These are phyloP conservation scores for Agrotis segetum DNA, from an alignment of 2,888 invertebrate species.

Conservation along the genomic window DNA sequence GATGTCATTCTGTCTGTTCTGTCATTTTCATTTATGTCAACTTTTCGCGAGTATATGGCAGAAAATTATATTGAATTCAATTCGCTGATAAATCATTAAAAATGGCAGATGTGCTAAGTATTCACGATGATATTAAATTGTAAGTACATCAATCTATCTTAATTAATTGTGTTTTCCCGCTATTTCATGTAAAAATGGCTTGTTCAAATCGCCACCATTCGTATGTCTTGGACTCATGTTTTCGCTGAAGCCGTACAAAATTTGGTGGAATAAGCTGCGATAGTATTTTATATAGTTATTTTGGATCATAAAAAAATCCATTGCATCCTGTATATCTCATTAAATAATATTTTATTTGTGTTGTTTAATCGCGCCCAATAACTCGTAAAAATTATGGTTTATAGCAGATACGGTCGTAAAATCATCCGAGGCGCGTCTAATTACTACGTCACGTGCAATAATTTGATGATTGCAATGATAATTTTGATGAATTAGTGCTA, in stretches of 20 bases:
- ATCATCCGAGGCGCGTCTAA: slow-evolving; percentile 8
- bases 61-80: slow-evolving; percentile 64
- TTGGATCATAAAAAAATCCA: not conserved
- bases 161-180: not conserved
- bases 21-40: slow-evolving; percentile 55
- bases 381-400: not conserved
- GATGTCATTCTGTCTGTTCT: no score
- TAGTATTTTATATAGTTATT: slow-evolving; percentile 3
- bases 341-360: slow-evolving; percentile 12
- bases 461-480: slow-evolving; percentile 6
- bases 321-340: not conserved
- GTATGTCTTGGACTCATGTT: slow-evolving; percentile 57
- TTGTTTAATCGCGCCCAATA: not conserved
- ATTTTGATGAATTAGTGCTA: slow-evolving; percentile 1
- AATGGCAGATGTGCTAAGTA: slow-evolving; percentile 92
- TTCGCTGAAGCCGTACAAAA: slow-evolving; percentile 71
- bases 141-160: slow-evolving; percentile 83
- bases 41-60: slow-evolving; percentile 61
- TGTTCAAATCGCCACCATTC: slow-evolving; percentile 12
- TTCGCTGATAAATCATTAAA: slow-evolving; percentile 63
- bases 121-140: slow-evolving; percentile 94
- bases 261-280: slow-evolving; percentile 22
- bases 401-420: slow-evolving; percentile 9
- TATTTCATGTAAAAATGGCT: slow-evolving; percentile 2
- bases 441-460: slow-evolving; percentile 43